Evolutionary conservation across 2,113 vertebrate genomes (phyloP), one percentile per base, ranked within the genome.

Genomic region (Meleagris gallopavo): DNA sequence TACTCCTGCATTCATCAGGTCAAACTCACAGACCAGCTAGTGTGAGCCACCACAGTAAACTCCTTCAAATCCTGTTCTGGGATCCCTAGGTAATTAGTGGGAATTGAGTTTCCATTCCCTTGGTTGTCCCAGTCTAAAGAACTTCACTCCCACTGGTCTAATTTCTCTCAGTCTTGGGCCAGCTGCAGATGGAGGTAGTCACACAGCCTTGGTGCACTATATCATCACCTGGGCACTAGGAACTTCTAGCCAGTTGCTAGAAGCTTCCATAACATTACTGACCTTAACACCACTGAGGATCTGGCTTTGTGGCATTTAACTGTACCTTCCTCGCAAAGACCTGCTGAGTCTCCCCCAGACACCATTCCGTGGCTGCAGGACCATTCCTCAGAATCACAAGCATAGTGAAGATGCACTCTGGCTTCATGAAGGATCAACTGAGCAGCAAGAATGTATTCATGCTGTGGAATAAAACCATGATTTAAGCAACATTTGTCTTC

Each of bases 31-130:
- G 4, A 57, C 36, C 52, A 91, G 55, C 40, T 93, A 32, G 6
- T 50, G 60, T 93, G 96, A 91, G 71, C 52, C 60, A 88, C 34
- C 46, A 36, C 32, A 77, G 43, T 20, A 74, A 95, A 70, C 19
- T 58, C 76, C 46, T 50, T 55, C 69, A 17, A n/a, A 60, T 66
- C 75, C n/a, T 65, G 22, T n/a, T 60, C 80, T 40, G 36, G 45
- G 14, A 82, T 45, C 58, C 80, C 38, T 73, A 83, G 66, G 55
- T 80, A 96, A 88, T 2, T 50, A 46, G 24, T 1, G 0, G 41
- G 30, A 62, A 69, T 40, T 65, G 72, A 89, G 36, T 36, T 45
- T 30, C 38, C 38, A 43, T 81, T 88, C 90, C 81, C 40, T 43
- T 12, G 2, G 24, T 4, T 60, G 25, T 66, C 62, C 64, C 75